Percentiles rank a stretch among this genome's conserved stretches.
Conservation (phyloP, 2,113 vertebrate species). For the Proterorhinus semilunaris region DNA sequence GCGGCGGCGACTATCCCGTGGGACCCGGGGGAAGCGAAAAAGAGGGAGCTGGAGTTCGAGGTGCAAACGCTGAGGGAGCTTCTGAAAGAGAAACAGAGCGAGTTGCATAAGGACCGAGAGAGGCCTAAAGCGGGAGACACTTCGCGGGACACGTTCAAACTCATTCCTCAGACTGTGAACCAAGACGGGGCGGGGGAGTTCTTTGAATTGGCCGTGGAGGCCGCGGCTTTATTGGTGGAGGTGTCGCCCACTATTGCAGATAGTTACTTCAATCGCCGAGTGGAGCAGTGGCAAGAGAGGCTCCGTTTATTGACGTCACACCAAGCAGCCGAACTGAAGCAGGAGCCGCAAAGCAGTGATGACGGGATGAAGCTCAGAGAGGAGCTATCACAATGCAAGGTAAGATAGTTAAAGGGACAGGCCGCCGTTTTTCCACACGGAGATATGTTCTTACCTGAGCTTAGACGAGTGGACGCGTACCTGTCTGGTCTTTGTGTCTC, state of each 20-base stretch:
- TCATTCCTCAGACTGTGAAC: constrained; percentile 35
- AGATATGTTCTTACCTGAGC: no score
- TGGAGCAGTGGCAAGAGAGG: constrained; percentile 82
- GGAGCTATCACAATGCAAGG: constrained; percentile 85
- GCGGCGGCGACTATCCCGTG: constrained; percentile 51
- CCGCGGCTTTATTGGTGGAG: constrained; percentile 76
- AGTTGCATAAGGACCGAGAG: constrained; percentile 80
- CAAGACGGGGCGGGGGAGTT: constrained; percentile 71
- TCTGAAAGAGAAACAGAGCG: constrained; percentile 80
- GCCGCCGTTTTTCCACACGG: no score
- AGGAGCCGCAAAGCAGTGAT: constrained; percentile 66
- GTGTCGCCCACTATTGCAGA: constrained; percentile 65
- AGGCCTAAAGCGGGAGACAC: constrained; percentile 18
- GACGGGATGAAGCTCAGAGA: constrained; percentile 78
- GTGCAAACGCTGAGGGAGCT: constrained; percentile 81
- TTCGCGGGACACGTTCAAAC: constrained; percentile 4
- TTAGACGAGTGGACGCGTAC: no score
- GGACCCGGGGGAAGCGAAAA: constrained; percentile 74
- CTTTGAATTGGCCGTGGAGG: constrained; percentile 79
- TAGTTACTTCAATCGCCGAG: constrained; percentile 64
- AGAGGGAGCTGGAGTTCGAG: constrained; percentile 85
- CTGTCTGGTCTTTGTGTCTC: no score
- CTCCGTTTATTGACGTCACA: constrained; percentile 67
- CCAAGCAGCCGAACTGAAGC: constrained; percentile 18
- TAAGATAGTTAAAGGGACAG: constrained; percentile 49